Evolutionary conservation across 1,140 invertebrate genomes (phyloP), one percentile per base, ranked within the genome.

Genomic region (Lepidurus couesii): DNA sequence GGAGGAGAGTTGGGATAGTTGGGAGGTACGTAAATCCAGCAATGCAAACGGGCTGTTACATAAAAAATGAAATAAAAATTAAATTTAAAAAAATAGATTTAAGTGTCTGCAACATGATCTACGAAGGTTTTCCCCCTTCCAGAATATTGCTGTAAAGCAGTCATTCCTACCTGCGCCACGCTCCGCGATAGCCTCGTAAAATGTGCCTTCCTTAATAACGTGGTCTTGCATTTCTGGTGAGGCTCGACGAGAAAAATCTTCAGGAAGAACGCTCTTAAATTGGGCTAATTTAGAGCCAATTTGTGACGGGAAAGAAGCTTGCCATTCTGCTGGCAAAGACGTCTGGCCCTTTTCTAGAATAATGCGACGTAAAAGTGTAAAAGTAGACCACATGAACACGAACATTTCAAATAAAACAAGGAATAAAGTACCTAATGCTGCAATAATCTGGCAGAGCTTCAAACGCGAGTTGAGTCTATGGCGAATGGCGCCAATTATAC

Each of bases 1-100:
- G 95, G 93, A 16, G 90, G 87, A 74, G 89, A 88, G 78, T 89
- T 87, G 1, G 95, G 95, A 84, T 95, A 97, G 84, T 95, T 91
- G 81, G 92, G 90, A 74, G 91, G 91, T 26, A 97, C 88, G 82
- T 42, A 83, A 82, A 79, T 79, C 21, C 24, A 42, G 77, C 21
- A 77, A 75, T 78, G n/a, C n/a, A 77, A 45, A 34, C 44, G 42
- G 21, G 7, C 26, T 26, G n/a, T 47, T 79, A 65, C 13, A 65
- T 11, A 34, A 79, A 74, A 77, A 34, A 44, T 65, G 7, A 77
- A n/a, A n/a, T n/a, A n/a, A n/a, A n/a, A n/a, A n/a, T n/a, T n/a
- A 43, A 86, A 78, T 45, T 77, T 77, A 75, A 75, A 73, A 73
- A 78, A 81, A 78, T 44, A 21, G 75, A 77, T 82, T 78, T 78